Evolutionary conservation across 2,797 vertebrate species (phyloP).

Genomic region (Notolepis coatsorum): DNA sequence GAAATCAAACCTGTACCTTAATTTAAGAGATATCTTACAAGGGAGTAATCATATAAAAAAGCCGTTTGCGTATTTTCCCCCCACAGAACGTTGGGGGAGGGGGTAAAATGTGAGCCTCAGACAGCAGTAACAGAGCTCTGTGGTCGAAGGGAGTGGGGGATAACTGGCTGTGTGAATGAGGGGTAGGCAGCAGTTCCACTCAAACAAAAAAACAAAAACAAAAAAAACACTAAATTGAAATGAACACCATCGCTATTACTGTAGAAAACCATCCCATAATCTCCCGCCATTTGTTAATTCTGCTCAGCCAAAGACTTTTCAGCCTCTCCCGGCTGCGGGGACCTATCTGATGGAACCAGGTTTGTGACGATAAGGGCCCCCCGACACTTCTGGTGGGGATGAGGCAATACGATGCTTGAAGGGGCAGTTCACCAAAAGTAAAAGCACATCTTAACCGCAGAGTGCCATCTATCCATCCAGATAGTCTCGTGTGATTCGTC

Average conservation of each 20-base stretch:
- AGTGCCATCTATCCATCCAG: too few species aligned
- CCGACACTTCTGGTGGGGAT: constrained; percentile 34
- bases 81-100: too few species aligned
- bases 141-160: too few species aligned
- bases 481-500: too few species aligned
- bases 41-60: constrained; percentile 88
- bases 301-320: constrained; percentile 46
- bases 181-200: constrained; percentile 75
- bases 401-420: constrained; percentile 21
- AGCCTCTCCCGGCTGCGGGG: constrained; percentile 44
- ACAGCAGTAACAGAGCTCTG: constrained; percentile 85
- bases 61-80: constrained; percentile 82
- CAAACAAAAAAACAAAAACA: constrained; percentile 78
- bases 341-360: constrained; percentile 41
- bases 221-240: constrained; percentile 66
- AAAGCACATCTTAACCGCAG: too few species aligned
- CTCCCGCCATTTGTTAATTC: constrained; percentile 32
- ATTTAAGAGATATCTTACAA: constrained; percentile 89
- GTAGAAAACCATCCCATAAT: constrained; percentile 62
- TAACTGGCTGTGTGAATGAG: too few species aligned
- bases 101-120: constrained; percentile 82
- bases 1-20: constrained; percentile 90
- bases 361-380: constrained; percentile 43
- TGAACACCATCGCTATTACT: constrained; percentile 67
- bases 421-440: too few species aligned